Percentiles rank a stretch among this genome's conserved stretches.
Conservation (phyloP, 2,113 vertebrate species). For the Laticauda laticaudata region DNA sequence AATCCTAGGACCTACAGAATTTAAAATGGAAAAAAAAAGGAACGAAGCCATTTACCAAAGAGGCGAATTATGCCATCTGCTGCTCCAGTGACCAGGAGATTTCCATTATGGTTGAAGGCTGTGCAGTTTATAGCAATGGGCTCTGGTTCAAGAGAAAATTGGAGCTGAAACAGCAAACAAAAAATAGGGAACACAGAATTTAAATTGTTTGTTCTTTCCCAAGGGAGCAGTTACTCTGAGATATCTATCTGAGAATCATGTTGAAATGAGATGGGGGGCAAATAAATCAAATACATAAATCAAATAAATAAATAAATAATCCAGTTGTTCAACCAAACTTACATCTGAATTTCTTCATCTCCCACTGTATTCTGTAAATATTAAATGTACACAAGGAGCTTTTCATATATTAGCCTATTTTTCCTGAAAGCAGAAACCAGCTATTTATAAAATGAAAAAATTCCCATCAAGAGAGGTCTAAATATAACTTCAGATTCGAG, state of each 20-base stretch:
- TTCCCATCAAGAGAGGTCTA: constrained; percentile 12
- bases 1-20: background rate
- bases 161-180: constrained; percentile 73
- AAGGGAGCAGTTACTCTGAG: background rate
- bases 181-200: background rate
- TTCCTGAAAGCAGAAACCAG: background rate
- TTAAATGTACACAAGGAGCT: background rate
- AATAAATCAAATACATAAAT: background rate
- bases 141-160: constrained; percentile 90
- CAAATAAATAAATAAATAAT: background rate
- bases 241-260: background rate
- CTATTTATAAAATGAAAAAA: constrained; percentile 14
- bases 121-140: constrained; percentile 95
- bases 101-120: constrained; percentile 96
- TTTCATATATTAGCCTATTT: background rate
- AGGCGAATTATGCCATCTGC: constrained; percentile 91
- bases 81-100: constrained; percentile 92
- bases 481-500: background rate
- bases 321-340: background rate
- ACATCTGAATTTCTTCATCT: background rate
- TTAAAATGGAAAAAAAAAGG: background rate
- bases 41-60: constrained; percentile 76
- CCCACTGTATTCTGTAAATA: background rate
- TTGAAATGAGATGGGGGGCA: background rate
- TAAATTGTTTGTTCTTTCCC: background rate